These are phyloP conservation scores for Lycorma delicatula DNA, from an alignment of 1,140 invertebrate species.

Conservation along the genomic window DNA sequence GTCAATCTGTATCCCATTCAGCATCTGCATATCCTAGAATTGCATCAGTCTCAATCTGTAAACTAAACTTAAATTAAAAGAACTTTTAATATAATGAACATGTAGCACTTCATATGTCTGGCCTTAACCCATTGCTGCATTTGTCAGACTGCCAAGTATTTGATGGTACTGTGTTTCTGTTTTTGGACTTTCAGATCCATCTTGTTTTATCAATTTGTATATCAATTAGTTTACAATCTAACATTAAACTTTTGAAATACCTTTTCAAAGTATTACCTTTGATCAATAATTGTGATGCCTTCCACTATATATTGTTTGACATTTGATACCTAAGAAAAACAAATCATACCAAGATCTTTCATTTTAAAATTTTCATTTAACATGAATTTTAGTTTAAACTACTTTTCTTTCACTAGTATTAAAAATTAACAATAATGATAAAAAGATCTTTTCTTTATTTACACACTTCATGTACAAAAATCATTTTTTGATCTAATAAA, in stretches of 20 bases:
- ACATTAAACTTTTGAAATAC: conserved; percentile 33
- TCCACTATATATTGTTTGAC: conserved; percentile 30
- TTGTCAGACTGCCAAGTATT: conserved; percentile 33
- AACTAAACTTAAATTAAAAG: conserved; percentile 2
- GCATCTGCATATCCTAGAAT: conserved; percentile 33
- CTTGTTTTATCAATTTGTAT: conserved; percentile 23
- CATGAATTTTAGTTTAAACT: conserved; percentile 27
- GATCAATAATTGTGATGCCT: conserved; percentile 27
- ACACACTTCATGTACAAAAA: conserved; percentile 15
- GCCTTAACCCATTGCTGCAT: conserved; percentile 27
- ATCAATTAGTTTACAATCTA: conserved; percentile 31
- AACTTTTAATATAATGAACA: conserved; percentile 13
- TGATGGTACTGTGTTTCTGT: conserved; percentile 21
- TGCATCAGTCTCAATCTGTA: conserved; percentile 1
- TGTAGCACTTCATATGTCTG: conserved; percentile 24
- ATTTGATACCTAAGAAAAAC: conserved; percentile 33
- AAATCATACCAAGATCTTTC: conserved; percentile 32
- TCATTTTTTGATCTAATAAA: conserved; percentile 21
- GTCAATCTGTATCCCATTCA: conserved; percentile 35
- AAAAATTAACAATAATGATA: conserved; percentile 31
- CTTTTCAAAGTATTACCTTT: conserved; percentile 34
- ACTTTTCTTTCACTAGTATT: conserved; percentile 23
- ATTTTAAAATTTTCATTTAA: conserved; percentile 36
- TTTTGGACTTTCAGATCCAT: conserved; percentile 21
- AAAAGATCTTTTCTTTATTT: conserved; percentile 6